Evolutionary conservation across 2,113 vertebrate species (phyloP).

Genomic region (Gobiocypris rarus): DNA sequence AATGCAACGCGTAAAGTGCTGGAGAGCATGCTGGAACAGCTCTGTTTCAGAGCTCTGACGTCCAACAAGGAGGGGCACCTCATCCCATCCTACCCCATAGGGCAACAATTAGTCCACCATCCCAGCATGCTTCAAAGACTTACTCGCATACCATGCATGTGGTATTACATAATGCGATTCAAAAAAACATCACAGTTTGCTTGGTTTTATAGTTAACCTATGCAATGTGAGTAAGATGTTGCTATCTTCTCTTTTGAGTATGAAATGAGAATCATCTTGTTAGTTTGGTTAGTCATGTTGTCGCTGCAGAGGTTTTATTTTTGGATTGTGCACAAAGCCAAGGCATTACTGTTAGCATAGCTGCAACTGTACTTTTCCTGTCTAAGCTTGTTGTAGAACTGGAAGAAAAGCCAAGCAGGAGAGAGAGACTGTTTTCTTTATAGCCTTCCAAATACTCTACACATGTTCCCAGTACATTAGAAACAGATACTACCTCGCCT

Average conservation of each 20-base stretch:
- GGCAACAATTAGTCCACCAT: constrained; percentile 31
- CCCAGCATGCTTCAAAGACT: constrained; percentile 25
- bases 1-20: not conserved
- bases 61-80: constrained; percentile 6
- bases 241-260: not conserved
- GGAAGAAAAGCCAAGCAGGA: constrained; percentile 1
- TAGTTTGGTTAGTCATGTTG: not conserved
- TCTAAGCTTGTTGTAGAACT: constrained; percentile 24
- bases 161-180: not conserved
- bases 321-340: not conserved
- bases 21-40: constrained; percentile 32
- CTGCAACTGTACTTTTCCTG: not conserved
- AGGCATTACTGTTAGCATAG: not conserved
- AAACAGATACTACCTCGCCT: constrained; percentile 33
- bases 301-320: not conserved
- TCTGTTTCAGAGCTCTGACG: constrained; percentile 29
- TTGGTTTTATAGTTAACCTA: not conserved
- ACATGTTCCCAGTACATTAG: constrained; percentile 40
- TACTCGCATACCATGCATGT: not conserved
- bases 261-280: not conserved
- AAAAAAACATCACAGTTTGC: constrained; percentile 7
- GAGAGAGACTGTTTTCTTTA: constrained; percentile 27
- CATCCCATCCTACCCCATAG: constrained; percentile 16
- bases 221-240: not conserved
- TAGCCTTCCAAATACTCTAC: constrained; percentile 43